A percentile compares a stretch with the other conserved stretches of the same genome.
Conservation (phyloP, 2,888 invertebrate species). For the Drosophila mayaguana region DNA sequence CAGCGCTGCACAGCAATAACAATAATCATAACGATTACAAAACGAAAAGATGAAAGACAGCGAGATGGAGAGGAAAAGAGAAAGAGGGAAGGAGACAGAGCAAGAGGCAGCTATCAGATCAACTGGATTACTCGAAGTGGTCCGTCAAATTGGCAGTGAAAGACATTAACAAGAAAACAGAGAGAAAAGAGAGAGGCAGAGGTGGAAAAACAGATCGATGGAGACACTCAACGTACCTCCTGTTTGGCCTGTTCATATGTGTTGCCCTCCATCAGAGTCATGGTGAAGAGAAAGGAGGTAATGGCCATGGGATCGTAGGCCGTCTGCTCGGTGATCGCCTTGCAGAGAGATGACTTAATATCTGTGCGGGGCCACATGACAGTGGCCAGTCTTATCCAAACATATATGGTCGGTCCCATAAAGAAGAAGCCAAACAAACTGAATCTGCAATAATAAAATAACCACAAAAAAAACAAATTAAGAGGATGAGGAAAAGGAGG, state of each 20-base stretch:
- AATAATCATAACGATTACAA: constrained; percentile 23
- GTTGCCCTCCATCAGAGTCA: constrained; percentile 87
- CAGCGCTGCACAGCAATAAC: constrained; percentile 36
- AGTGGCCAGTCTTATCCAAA: constrained; percentile 88
- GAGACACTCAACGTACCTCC: constrained; percentile 83
- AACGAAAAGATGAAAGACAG: constrained; percentile 8
- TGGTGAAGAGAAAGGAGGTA: constrained; percentile 87
- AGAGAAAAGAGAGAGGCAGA: not conserved
- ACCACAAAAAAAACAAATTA: not conserved
- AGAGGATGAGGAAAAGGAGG: not conserved
- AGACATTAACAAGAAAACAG: constrained; percentile 14
- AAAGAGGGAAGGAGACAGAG: not conserved
- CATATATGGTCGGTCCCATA: constrained; percentile 89
- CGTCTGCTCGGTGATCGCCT: constrained; percentile 86
- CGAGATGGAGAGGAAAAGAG: not conserved
- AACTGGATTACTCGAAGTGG: constrained; percentile 8
- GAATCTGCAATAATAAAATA: constrained; percentile 85
- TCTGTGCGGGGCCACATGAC: constrained; percentile 85
- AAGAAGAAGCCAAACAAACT: constrained; percentile 88
- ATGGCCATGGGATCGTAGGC: constrained; percentile 88
- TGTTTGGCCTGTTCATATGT: constrained; percentile 85
- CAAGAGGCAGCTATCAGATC: constrained; percentile 9
- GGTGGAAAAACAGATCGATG: not conserved
- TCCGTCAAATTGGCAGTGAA: constrained; percentile 7
- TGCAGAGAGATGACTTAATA: constrained; percentile 84